A percentile compares a stretch with the other conserved stretches of the same genome.
Conservation (phyloP, 2,113 vertebrate genomes). For the Panthera leo region DNA sequence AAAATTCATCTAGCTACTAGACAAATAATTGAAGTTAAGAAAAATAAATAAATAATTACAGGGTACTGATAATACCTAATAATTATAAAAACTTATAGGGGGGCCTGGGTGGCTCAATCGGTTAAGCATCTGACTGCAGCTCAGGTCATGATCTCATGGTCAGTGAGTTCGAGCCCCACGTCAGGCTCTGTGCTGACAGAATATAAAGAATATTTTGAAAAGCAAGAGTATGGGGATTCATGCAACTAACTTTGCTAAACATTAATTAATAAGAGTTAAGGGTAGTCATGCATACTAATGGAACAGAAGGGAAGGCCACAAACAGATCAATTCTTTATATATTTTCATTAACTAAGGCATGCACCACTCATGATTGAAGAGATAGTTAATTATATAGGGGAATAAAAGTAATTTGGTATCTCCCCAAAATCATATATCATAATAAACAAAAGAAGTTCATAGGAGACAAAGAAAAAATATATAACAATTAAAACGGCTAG, state of each 20-base stretch:
- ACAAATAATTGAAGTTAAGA: not conserved
- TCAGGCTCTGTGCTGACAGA: too few relatives aligned
- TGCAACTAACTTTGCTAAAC: not conserved
- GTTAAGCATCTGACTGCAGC: too few relatives aligned
- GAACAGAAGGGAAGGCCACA: not conserved
- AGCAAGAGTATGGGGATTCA: not conserved
- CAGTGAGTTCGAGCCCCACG: too few relatives aligned
- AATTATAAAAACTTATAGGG: not conserved
- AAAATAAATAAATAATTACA: not conserved
- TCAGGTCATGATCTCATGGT: too few relatives aligned
- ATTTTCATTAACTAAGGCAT: not conserved
- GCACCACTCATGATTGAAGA: not conserved
- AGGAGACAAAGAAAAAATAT: not conserved
- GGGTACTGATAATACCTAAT: not conserved
- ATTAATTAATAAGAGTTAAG: not conserved
- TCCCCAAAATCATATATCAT: not conserved
- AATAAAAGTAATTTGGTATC: not conserved
- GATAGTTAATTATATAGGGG: not conserved
- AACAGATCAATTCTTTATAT: not conserved
- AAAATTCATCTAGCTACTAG: not conserved
- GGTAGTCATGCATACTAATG: not conserved
- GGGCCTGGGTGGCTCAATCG: too few relatives aligned
- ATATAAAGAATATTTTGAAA: not conserved
- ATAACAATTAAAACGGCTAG: not conserved
- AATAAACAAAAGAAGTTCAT: not conserved